Conservation (phyloP, 2,113 vertebrate species). For the Poecile atricapillus region DNA sequence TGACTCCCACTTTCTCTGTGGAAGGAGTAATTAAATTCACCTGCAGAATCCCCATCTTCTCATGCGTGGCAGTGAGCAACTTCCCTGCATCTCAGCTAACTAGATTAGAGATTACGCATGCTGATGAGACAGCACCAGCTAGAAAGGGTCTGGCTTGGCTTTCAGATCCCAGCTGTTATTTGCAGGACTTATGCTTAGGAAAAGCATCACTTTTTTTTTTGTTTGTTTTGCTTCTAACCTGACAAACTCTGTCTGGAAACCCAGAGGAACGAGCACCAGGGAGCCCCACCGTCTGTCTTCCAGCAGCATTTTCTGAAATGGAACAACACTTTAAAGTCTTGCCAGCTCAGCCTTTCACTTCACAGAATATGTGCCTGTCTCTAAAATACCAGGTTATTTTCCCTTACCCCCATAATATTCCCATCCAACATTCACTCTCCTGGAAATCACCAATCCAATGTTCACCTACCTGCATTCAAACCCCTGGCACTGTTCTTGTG, state of each 20-base stretch:
- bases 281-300: background rate
- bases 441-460: background rate
- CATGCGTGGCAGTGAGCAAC: background rate
- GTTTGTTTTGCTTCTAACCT: background rate
- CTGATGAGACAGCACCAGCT: background rate
- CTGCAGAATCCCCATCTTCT: conserved; percentile 1
- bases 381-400: conserved; percentile 24
- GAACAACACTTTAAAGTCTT: background rate
- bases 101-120: background rate
- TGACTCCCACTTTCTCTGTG: background rate
- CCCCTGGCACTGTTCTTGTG: background rate
- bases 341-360: background rate
- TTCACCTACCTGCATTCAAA: background rate
- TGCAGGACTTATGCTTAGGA: background rate
- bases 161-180: background rate
- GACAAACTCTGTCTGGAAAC: conserved; percentile 7
- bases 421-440: background rate
- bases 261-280: background rate
- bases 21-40: conserved; percentile 25
- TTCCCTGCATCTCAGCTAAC: background rate
- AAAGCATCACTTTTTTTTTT: background rate
- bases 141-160: background rate
- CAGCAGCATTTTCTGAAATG: conserved; percentile 1
- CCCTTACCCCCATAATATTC: conserved; percentile 3
- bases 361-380: background rate